These are phyloP conservation scores for Rynchops niger DNA, from an alignment of 2,113 vertebrate species.

Conservation along the genomic window DNA sequence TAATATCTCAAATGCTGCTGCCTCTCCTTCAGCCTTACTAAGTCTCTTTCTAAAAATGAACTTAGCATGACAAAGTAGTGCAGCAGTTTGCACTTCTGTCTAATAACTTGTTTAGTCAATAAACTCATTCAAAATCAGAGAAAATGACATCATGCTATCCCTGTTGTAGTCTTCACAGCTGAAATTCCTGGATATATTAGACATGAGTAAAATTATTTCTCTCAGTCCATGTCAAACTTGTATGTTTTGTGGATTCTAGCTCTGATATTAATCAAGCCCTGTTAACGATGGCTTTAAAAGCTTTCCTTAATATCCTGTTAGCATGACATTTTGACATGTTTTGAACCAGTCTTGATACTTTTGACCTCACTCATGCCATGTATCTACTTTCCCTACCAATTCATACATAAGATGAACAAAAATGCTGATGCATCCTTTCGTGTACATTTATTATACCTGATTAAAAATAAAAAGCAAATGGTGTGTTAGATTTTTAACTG, in stretches of 20 bases:
- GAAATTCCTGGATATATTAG: neutral
- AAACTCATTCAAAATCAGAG: neutral
- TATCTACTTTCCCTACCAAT: neutral
- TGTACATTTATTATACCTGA: slow-evolving; percentile 17
- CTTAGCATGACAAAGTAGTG: neutral
- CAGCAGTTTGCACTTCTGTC: neutral
- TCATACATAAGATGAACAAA: slow-evolving; percentile 1
- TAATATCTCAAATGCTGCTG: slow-evolving; percentile 55
- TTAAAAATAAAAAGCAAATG: slow-evolving; percentile 18
- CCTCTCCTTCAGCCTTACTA: slow-evolving; percentile 14
- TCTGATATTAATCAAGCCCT: neutral
- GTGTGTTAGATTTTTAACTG: neutral
- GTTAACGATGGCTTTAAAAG: neutral
- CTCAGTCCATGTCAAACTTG: neutral
- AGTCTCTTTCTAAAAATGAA: neutral
- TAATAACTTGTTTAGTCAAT: neutral
- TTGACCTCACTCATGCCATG: slow-evolving; percentile 22
- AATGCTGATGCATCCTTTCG: neutral
- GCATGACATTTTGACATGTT: slow-evolving; percentile 43
- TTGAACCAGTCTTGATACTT: slow-evolving; percentile 40
- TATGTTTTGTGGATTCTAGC: neutral
- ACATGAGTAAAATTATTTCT: neutral
- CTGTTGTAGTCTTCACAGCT: neutral
- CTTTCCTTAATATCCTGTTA: neutral
- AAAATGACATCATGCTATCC: neutral